These are phyloP conservation scores for Hyposmocoma kahamanoa DNA, from an alignment of 1,140 invertebrate species.

Conservation along the genomic window DNA sequence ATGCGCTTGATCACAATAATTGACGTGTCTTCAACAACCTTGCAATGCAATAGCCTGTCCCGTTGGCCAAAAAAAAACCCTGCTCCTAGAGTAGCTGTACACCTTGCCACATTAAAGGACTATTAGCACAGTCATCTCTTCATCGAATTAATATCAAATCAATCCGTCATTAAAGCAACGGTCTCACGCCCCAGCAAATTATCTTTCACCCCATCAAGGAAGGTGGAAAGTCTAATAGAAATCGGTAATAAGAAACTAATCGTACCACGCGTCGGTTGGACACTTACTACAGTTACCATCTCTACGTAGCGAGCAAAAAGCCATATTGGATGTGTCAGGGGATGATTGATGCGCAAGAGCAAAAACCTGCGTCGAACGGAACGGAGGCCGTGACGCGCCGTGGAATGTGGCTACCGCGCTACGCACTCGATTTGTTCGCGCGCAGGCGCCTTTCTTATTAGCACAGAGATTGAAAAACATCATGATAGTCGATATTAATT, in stretches of 20 bases:
- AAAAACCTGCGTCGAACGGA: slow-evolving; percentile 46
- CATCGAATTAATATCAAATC: slow-evolving; percentile 69
- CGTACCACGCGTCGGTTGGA: slow-evolving; percentile 54
- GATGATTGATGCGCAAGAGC: slow-evolving; percentile 59
- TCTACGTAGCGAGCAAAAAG: slow-evolving; percentile 56
- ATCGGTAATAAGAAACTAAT: slow-evolving; percentile 67
- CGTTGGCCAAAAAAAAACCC: slow-evolving; percentile 41
- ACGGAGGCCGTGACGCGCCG: slow-evolving; percentile 12
- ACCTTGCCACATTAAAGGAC: slow-evolving; percentile 48
- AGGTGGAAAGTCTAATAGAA: slow-evolving; percentile 69
- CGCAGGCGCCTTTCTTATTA: too few species aligned
- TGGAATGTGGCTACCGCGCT: slow-evolving; percentile 29
- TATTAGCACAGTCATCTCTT: slow-evolving; percentile 38
- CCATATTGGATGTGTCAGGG: slow-evolving; percentile 69
- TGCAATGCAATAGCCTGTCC: too few species aligned
- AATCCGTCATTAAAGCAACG: slow-evolving; percentile 66
- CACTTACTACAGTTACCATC: slow-evolving; percentile 59
- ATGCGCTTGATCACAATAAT: too few species aligned
- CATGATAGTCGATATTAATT: too few species aligned
- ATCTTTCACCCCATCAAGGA: slow-evolving; percentile 62
- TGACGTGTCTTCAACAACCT: too few species aligned
- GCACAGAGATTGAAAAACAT: too few species aligned
- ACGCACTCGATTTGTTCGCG: slow-evolving; percentile 14
- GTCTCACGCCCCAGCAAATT: slow-evolving; percentile 61
- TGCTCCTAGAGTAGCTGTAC: slow-evolving; percentile 41